Evolutionary conservation across 2,888 invertebrate genomes (phyloP).

Genomic region (Stenodera caucasica): DNA sequence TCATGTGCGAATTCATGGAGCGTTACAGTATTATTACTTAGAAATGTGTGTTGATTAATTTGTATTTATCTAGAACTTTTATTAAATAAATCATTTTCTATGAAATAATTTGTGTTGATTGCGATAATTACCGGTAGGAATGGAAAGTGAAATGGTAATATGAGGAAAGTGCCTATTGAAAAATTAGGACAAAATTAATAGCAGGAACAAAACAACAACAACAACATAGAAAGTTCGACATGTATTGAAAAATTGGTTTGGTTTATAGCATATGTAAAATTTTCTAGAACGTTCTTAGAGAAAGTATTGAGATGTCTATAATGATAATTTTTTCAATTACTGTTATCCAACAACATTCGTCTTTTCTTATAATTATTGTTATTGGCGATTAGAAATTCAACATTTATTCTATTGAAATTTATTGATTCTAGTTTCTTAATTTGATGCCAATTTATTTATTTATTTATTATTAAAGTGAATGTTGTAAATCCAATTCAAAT

Average conservation of each 20-base stretch:
- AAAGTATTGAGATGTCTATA: constrained; percentile 18
- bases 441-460: background rate
- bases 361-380: background rate
- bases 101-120: constrained; percentile 13
- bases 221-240: constrained; percentile 22
- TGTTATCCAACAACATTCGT: constrained; percentile 19
- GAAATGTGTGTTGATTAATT: constrained; percentile 52
- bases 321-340: background rate
- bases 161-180: constrained; percentile 21
- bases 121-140: constrained; percentile 9
- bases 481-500: background rate
- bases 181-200: constrained; percentile 23
- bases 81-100: constrained; percentile 45
- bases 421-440: background rate
- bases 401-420: background rate
- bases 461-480: no score
- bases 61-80: constrained; percentile 47
- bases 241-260: constrained; percentile 16
- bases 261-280: constrained; percentile 12
- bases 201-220: background rate
- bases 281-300: constrained; percentile 17
- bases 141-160: constrained; percentile 21
- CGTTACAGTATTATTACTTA: constrained; percentile 51
- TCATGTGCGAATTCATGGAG: constrained; percentile 36
- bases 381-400: background rate